These are phyloP conservation scores for Mastigias papua DNA, from an alignment of 30 jellyfish, hydroid and myxozoan species.

Conservation along the genomic window DNA sequence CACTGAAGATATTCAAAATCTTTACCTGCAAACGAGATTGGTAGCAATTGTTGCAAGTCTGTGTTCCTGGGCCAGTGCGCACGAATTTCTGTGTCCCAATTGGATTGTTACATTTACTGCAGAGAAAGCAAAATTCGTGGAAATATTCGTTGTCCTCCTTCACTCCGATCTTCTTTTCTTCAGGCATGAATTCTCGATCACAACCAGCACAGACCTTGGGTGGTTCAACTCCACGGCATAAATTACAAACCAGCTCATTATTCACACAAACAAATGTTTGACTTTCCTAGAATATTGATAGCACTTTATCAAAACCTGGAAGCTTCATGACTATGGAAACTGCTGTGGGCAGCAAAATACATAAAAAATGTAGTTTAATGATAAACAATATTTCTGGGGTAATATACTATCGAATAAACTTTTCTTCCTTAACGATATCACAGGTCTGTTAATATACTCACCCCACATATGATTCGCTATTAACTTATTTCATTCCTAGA, in stretches of 20 bases:
- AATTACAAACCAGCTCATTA: slow-evolving; percentile 89
- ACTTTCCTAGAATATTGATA: slow-evolving; percentile 71
- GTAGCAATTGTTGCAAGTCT: slow-evolving; percentile 87
- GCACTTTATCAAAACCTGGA: too few relatives aligned
- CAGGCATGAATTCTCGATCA: slow-evolving; percentile 74
- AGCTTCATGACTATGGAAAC: too few relatives aligned
- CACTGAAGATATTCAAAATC: too few relatives aligned
- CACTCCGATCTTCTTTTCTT: slow-evolving; percentile 93
- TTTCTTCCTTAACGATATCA: too few relatives aligned
- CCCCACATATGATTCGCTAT: too few relatives aligned
- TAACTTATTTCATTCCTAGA: too few relatives aligned
- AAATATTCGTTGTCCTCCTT: slow-evolving; percentile 80
- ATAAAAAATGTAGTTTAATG: too few relatives aligned
- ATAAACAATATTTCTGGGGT: too few relatives aligned
- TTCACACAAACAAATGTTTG: slow-evolving; percentile 91
- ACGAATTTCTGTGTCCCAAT: slow-evolving; percentile 94
- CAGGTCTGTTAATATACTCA: too few relatives aligned
- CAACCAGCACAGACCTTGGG: slow-evolving; percentile 88
- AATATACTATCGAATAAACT: too few relatives aligned
- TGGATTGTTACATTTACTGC: slow-evolving; percentile 87
- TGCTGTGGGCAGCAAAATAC: too few relatives aligned
- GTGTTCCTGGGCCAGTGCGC: slow-evolving; percentile 90
- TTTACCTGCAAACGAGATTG: slow-evolving; percentile 83
- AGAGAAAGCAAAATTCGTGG: slow-evolving; percentile 93
- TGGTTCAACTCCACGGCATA: slow-evolving; percentile 93